These are phyloP conservation scores for Epinephelus moara DNA, from an alignment of 2,113 vertebrate genomes.

Conservation along the genomic window DNA sequence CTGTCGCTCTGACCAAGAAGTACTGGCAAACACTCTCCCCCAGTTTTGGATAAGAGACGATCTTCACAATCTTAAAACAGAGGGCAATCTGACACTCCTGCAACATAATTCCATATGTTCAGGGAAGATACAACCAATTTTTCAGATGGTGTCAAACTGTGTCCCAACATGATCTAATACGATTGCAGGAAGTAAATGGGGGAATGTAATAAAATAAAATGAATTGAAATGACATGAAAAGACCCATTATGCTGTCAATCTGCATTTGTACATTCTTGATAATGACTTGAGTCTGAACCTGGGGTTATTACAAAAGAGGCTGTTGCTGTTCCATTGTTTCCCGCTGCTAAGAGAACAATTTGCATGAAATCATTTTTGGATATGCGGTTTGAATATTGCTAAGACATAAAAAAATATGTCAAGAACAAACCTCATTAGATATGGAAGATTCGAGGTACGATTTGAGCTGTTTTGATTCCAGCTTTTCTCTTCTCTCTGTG, in stretches of 20 bases:
- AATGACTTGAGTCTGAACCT: conserved; percentile 49
- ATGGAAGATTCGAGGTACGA: background rate
- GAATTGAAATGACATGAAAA: conserved; percentile 38
- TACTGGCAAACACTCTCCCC: conserved; percentile 10
- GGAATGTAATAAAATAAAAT: conserved; percentile 43
- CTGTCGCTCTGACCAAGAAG: conserved; percentile 27
- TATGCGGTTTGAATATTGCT: conserved; percentile 21
- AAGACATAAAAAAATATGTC: conserved; percentile 21
- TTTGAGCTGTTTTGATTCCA: conserved; percentile 1
- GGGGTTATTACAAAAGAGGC: conserved; percentile 26
- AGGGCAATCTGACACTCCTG: conserved; percentile 21
- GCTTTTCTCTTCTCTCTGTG: background rate
- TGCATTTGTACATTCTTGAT: conserved; percentile 35
- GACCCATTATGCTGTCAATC: conserved; percentile 45
- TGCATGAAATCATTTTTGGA: conserved; percentile 38
- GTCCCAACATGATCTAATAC: conserved; percentile 26
- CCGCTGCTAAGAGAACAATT: conserved; percentile 45
- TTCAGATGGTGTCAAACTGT: conserved; percentile 19
- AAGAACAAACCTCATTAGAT: conserved; percentile 36
- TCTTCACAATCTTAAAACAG: conserved; percentile 38
- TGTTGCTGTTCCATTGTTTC: conserved; percentile 3
- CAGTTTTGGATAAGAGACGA: conserved; percentile 43
- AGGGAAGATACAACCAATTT: conserved; percentile 22
- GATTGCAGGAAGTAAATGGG: conserved; percentile 13
- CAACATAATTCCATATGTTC: conserved; percentile 24